Evolutionary conservation across 2,797 vertebrate species (phyloP).

Genomic region (Dendrocincla fuliginosa): DNA sequence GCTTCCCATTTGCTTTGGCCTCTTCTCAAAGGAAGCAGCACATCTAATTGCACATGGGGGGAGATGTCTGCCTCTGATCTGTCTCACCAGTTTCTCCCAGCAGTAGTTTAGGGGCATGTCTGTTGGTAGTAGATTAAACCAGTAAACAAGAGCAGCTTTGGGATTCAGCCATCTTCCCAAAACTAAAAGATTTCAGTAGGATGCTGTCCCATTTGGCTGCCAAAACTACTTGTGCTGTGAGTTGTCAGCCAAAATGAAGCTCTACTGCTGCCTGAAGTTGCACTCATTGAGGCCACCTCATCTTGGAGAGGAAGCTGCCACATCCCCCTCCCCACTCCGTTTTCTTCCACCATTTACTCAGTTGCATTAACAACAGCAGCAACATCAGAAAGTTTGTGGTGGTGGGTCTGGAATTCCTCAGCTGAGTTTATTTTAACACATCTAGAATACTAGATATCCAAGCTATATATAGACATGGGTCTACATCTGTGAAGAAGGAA

Average conservation of each 20-base stretch:
- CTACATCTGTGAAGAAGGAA: background rate
- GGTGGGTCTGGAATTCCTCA: background rate
- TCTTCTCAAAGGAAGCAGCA: conserved; percentile 46
- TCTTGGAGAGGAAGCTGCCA: background rate
- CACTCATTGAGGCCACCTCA: background rate
- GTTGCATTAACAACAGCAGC: background rate
- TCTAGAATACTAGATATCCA: background rate
- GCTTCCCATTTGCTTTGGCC: conserved; percentile 27
- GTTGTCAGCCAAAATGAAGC: background rate
- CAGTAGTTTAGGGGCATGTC: background rate
- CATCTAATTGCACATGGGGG: background rate
- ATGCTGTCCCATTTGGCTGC: conserved; percentile 19
- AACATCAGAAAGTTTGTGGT: background rate
- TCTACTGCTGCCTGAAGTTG: background rate
- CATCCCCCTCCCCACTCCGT: background rate
- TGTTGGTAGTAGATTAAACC: background rate
- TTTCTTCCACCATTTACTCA: background rate
- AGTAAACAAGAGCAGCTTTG: conserved; percentile 8
- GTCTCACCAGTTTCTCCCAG: conserved; percentile 30
- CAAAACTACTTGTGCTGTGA: background rate
- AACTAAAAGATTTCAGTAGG: conserved; percentile 17
- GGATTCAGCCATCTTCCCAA: background rate
- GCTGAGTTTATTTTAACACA: background rate
- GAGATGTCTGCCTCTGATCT: conserved; percentile 60
- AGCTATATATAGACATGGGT: conserved; percentile 49